Base-by-base conservation (phyloP, 2,888 invertebrate species). In the Aplocera efformata region DNA sequence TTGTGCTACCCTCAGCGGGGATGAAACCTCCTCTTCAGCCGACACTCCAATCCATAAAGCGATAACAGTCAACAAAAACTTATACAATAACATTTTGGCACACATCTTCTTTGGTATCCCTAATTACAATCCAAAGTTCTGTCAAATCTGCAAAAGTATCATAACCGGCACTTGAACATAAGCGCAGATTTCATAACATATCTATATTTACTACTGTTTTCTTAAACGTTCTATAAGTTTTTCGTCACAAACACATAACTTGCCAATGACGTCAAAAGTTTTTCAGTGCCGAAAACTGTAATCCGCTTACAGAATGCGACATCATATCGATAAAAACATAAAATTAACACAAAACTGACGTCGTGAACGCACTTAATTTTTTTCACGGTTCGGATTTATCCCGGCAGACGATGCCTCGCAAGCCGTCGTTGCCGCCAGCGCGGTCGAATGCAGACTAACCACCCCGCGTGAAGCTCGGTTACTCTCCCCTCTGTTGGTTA, bases 1-100 rank as follows among this genome's bases (percentile, higher is more conserved):
- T 64, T 93, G 92, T 58, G 93, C 93, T 58, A 93, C 92, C 65
- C 92, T 90, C 56, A 93, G 79, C 42, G 93, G 93, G 62, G 92
- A 93, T 47, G 91, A 92, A 58, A 93, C 91, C 72, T 92, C 92
- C 83, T 91, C 91, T 63, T 91, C 91, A 55, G 90, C 91, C 36
- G 72, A 60, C 72, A 83, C 86, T 71, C 79, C 85, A 80, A 85
- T 85, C 88, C 88, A 84, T 61, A 79, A 74, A 63, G 80, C 71
- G 55, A 84, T 60, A 57, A 77, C 65, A 63, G 79, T 76, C 72
- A 85, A 71, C 67, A 74, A 79, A 63, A 84, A 85, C 86, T 83
- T 82, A 84, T 77, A 82, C 66, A 84, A 79, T 74, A 86, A 83
- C 84, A 88, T 86, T 88, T 88, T 88, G 85, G 85, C 88, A 88